These are phyloP conservation scores for Lepidothrix coronata DNA, from an alignment of 2,113 vertebrate species.

Conservation along the genomic window DNA sequence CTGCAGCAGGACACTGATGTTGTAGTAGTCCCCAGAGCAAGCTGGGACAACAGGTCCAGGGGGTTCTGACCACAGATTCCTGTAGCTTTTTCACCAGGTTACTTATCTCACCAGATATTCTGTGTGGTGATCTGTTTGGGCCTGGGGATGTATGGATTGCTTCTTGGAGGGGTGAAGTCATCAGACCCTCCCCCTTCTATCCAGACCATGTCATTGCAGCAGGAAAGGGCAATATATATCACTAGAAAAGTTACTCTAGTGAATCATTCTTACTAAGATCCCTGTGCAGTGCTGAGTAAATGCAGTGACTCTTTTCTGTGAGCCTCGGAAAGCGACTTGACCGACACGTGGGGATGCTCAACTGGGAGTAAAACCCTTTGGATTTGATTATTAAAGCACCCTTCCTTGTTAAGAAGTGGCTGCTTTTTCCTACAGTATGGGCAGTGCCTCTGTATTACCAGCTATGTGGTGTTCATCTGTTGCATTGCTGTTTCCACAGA, in stretches of 20 bases:
- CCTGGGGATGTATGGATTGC: not conserved
- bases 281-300: not conserved
- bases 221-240: not conserved
- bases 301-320: not conserved
- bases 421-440: not conserved
- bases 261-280: not conserved
- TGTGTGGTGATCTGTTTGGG: not conserved
- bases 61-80: not conserved
- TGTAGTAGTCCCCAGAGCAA: not conserved
- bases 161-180: not conserved
- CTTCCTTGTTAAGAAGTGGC: not conserved
- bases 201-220: not conserved
- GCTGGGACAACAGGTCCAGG: not conserved
- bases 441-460: not conserved
- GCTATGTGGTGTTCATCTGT: not conserved
- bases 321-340: not conserved
- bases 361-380: not conserved
- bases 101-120: not conserved
- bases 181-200: not conserved
- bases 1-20: not conserved
- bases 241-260: not conserved
- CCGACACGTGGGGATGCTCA: not conserved
- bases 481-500: not conserved
- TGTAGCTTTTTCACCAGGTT: not conserved
- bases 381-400: not conserved